Evolutionary conservation across 2,797 vertebrate species (phyloP).

Genomic region (Xenops minutus): DNA sequence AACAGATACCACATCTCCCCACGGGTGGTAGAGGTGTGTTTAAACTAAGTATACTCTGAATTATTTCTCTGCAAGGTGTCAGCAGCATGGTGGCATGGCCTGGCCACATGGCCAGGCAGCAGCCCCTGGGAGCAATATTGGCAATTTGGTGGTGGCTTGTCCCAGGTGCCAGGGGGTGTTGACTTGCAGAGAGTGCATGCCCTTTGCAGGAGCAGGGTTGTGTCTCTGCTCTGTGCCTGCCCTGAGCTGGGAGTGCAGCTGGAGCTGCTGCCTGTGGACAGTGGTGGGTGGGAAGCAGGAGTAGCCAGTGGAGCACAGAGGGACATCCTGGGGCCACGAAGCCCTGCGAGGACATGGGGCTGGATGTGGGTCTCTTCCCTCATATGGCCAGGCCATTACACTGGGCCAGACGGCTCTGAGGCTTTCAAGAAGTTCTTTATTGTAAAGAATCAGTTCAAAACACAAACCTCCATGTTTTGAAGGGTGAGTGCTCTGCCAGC

Average conservation of each 20-base stretch:
- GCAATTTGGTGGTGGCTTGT: background rate
- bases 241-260: background rate
- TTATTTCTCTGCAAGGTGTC: background rate
- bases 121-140: background rate
- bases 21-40: background rate
- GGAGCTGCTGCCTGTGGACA: background rate
- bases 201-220: background rate
- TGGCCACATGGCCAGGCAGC: accelerated
- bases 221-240: background rate
- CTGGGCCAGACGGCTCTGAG: accelerated
- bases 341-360: background rate
- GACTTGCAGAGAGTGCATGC: background rate
- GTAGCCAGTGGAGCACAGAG: background rate
- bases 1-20: background rate
- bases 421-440: background rate
- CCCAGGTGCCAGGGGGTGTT: background rate
- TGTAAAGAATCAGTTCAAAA: background rate
- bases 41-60: background rate
- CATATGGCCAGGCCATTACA: background rate
- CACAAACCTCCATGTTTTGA: background rate
- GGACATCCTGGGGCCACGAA: background rate
- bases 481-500: background rate
- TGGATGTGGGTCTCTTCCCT: background rate
- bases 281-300: background rate
- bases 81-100: accelerated